Percentiles rank a stretch among this genome's conserved stretches.
phyloP scores from a whole-genome alignment of 2,888 invertebrate species.

The Amblyjoppa fuscipennis region DNA sequence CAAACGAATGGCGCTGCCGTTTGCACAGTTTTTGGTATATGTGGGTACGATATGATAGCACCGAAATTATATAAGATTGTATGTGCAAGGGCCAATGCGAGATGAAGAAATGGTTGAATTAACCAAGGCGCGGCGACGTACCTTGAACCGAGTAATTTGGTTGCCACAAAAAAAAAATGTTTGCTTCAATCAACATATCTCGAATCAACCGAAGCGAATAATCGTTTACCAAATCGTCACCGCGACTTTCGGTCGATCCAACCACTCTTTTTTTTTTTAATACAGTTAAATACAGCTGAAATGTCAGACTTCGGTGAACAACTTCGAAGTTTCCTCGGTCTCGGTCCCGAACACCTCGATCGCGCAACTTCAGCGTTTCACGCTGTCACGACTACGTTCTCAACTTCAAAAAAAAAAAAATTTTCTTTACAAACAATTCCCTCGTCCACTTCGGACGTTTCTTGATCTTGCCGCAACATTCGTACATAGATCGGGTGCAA shows the following conservation, averaged over 20 bases:
- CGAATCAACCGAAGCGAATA: too few species aligned
- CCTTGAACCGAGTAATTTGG: neutral
- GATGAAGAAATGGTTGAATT: too few species aligned
- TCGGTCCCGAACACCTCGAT: neutral
- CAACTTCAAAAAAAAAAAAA: neutral
- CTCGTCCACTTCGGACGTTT: neutral
- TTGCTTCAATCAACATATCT: neutral
- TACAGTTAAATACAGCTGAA: neutral
- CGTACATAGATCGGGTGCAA: slow-evolving; percentile 36
- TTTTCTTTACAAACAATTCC: neutral
- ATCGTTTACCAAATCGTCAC: too few species aligned
- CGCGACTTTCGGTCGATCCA: too few species aligned
- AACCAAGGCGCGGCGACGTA: too few species aligned
- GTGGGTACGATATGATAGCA: too few species aligned
- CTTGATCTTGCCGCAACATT: slow-evolving; percentile 16
- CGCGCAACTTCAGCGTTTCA: too few species aligned
- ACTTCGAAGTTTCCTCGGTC: neutral
- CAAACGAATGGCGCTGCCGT: too few species aligned
- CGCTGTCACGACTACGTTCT: neutral
- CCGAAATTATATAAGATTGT: too few species aligned
- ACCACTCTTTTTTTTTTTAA: neutral
- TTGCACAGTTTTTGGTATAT: too few species aligned
- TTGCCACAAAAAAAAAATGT: neutral
- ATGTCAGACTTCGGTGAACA: neutral
- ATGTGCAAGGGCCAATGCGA: too few species aligned